Conservation (phyloP, 2,113 vertebrate genomes). For the Salvelinus namaycush region DNA sequence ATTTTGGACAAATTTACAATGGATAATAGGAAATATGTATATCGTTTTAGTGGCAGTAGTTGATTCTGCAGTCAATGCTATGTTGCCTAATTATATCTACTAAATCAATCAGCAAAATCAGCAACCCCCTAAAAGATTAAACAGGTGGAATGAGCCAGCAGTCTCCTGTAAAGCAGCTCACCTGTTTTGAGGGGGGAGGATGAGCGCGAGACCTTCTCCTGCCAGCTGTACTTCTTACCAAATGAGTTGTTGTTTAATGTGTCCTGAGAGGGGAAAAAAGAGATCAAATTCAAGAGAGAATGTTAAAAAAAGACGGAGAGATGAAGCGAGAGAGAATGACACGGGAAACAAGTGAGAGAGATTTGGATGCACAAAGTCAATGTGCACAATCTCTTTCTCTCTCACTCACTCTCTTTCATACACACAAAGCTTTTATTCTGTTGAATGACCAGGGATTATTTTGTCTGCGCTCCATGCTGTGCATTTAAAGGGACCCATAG, state of each 20-base stretch:
- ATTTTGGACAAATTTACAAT: neutral
- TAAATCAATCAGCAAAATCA: neutral
- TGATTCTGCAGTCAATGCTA: neutral
- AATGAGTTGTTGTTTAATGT: slow-evolving; percentile 98
- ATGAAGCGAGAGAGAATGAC: neutral
- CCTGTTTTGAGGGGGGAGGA: slow-evolving; percentile 94
- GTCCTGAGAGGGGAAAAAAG: slow-evolving; percentile 75
- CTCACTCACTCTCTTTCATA: slow-evolving; percentile 3
- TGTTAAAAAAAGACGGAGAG: neutral
- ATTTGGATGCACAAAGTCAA: slow-evolving; percentile 31
- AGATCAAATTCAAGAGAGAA: neutral
- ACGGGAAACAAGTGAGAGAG: neutral
- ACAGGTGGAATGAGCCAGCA: neutral
- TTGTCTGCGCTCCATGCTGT: slow-evolving; percentile 54
- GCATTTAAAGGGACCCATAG: slow-evolving; percentile 64
- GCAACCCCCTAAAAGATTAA: slow-evolving; percentile 1
- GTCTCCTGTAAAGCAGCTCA: slow-evolving; percentile 64
- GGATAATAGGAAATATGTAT: neutral
- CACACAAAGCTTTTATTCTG: slow-evolving; percentile 58
- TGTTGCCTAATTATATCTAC: neutral
- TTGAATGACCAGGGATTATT: slow-evolving; percentile 64
- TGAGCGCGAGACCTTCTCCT: slow-evolving; percentile 92
- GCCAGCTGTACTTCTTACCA: slow-evolving; percentile 98
- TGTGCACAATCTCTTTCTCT: slow-evolving; percentile 5
- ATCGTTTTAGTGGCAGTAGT: neutral